phyloP scores from a whole-genome alignment of 1,140 invertebrate genomes.

The Belonocnema kinseyi region DNA sequence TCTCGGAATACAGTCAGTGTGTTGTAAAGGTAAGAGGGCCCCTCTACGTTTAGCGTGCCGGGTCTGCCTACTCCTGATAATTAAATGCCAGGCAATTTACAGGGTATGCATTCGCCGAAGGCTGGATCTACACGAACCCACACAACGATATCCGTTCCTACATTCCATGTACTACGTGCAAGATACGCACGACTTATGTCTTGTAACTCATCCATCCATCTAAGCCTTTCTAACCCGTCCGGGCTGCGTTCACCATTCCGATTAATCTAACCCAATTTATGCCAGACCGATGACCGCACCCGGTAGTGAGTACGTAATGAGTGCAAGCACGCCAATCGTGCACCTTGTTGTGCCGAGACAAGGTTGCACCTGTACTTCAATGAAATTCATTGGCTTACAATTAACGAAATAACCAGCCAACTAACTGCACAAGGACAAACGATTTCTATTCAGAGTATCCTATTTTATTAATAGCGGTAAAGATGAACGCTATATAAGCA shows the following conservation, averaged over 20 bases:
- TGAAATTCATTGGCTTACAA: constrained; percentile 1
- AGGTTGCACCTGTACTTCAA: constrained; percentile 33
- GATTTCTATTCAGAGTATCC: neutral
- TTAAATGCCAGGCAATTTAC: constrained; percentile 72
- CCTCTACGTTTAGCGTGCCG: constrained; percentile 64
- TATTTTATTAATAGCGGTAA: too few species aligned
- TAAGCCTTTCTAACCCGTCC: constrained; percentile 42
- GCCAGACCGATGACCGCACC: constrained; percentile 44
- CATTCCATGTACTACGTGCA: constrained; percentile 38
- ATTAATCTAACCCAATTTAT: constrained; percentile 60
- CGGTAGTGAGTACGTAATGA: constrained; percentile 32
- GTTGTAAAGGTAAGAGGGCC: constrained; percentile 55
- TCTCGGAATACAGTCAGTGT: constrained; percentile 42
- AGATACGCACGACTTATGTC: constrained; percentile 57
- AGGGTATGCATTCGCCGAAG: constrained; percentile 65
- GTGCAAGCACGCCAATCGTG: constrained; percentile 11
- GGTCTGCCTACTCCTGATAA: constrained; percentile 69
- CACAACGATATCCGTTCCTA: constrained; percentile 36
- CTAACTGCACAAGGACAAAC: constrained; percentile 6
- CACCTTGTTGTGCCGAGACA: constrained; percentile 26
- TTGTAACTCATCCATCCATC: constrained; percentile 61
- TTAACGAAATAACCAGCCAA: constrained; percentile 8
- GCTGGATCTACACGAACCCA: constrained; percentile 56
- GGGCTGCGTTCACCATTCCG: constrained; percentile 44
- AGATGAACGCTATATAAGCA: too few species aligned